Conservation (phyloP, 2,113 vertebrate species). For the Microcebus lehilahytsara region DNA sequence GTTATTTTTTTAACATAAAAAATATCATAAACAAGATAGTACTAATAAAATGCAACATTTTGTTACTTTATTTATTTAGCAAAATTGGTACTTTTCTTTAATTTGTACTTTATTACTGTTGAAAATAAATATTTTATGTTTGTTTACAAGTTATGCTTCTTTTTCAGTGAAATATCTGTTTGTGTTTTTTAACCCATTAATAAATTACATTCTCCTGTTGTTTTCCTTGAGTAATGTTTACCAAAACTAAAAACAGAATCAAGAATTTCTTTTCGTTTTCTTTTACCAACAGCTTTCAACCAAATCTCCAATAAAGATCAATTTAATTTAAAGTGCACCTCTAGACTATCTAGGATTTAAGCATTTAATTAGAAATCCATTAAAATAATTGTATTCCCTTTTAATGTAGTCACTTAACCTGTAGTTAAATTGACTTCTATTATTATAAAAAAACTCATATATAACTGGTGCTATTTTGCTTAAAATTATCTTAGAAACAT, state of each 20-base stretch:
- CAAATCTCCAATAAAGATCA: constrained; percentile 59
- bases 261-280: neutral
- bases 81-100: neutral
- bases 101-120: neutral
- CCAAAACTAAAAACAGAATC: neutral
- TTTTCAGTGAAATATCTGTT: neutral
- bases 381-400: constrained; percentile 70
- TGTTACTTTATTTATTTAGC: neutral
- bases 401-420: constrained; percentile 70
- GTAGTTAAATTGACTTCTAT: constrained; percentile 67
- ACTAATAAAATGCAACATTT: neutral
- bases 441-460: constrained; percentile 55
- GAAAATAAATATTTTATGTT: neutral
- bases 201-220: neutral
- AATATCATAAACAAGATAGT: neutral
- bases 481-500: constrained; percentile 58
- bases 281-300: constrained; percentile 46
- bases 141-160: neutral
- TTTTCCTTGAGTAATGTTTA: constrained; percentile 21
- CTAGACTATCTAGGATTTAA: constrained; percentile 35
- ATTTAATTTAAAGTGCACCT: constrained; percentile 66
- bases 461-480: constrained; percentile 53
- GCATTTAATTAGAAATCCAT: constrained; percentile 63
- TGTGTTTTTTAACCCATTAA: neutral
- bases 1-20: constrained; percentile 13